phyloP scores from a whole-genome alignment of 2,113 vertebrate genomes.

The Rostratula benghalensis region DNA sequence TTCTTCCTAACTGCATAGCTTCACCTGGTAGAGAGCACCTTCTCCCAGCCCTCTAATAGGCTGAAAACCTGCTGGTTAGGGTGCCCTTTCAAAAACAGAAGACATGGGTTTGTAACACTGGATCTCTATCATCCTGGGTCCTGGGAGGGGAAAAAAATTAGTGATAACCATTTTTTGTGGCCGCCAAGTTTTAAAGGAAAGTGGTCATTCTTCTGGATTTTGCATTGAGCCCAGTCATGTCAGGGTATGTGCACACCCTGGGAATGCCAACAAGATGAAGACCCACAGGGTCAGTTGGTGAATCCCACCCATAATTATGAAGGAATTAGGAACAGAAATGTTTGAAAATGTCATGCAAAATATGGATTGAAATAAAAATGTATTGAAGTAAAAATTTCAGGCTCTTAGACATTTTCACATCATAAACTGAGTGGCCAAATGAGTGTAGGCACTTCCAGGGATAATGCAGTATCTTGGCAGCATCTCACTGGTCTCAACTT shows the following conservation, averaged over 20 bases:
- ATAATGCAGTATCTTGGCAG: slow-evolving; percentile 59
- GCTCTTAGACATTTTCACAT: slow-evolving; percentile 11
- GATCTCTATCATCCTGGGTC: not conserved
- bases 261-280: not conserved
- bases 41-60: not conserved
- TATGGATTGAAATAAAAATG: not conserved
- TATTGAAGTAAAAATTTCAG: not conserved
- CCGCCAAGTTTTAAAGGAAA: not conserved
- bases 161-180: not conserved
- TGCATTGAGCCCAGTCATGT: not conserved
- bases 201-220: not conserved
- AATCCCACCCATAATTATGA: not conserved
- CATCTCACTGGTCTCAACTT: slow-evolving; percentile 56
- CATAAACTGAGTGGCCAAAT: not conserved
- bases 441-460: slow-evolving; percentile 4
- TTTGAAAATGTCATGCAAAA: not conserved
- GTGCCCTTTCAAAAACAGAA: not conserved
- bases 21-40: not conserved
- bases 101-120: not conserved
- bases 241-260: not conserved
- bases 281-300: not conserved
- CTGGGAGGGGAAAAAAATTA: not conserved
- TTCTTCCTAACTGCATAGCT: not conserved
- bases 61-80: not conserved
- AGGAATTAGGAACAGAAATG: not conserved